A percentile compares a stretch with the other conserved stretches of the same genome.
Conservation (phyloP, 2,888 invertebrate genomes). For the Drosophila histrio region DNA sequence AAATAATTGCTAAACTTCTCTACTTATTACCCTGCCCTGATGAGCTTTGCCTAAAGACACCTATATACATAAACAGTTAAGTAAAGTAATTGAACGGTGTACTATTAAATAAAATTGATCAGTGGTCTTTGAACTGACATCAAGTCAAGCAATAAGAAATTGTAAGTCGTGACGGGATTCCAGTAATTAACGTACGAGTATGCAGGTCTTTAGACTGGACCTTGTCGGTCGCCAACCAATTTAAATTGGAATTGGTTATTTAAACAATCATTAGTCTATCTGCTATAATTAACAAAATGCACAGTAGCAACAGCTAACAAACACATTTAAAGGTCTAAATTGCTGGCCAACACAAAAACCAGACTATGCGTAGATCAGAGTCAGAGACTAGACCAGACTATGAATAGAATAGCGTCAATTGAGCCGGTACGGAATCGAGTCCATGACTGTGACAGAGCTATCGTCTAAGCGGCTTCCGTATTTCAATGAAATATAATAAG, state of each 20-base stretch:
- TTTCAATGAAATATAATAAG: slow-evolving; percentile 37
- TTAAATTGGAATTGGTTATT: slow-evolving; percentile 25
- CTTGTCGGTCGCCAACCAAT: slow-evolving; percentile 45
- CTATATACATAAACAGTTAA: too few species aligned
- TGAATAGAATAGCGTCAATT: slow-evolving; percentile 6
- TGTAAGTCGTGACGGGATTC: slow-evolving; percentile 43
- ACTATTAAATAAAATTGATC: background rate
- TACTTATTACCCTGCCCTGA: background rate
- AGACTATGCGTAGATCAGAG: slow-evolving; percentile 62
- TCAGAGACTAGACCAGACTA: slow-evolving; percentile 47
- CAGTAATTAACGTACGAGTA: slow-evolving; percentile 4
- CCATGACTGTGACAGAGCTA: slow-evolving; percentile 8
- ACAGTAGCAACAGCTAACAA: slow-evolving; percentile 37
- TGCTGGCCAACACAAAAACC: slow-evolving; percentile 45
- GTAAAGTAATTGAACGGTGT: too few species aligned
- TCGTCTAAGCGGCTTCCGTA: slow-evolving; percentile 59
- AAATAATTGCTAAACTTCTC: background rate
- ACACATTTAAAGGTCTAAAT: slow-evolving; percentile 6
- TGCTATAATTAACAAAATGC: slow-evolving; percentile 50
- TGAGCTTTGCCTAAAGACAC: too few species aligned
- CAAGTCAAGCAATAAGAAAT: background rate
- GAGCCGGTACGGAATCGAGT: slow-evolving; percentile 9
- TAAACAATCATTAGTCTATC: slow-evolving; percentile 55
- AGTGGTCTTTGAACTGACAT: slow-evolving; percentile 1
- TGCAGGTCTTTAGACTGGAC: slow-evolving; percentile 56